Evolutionary conservation across 2,797 vertebrate species (phyloP).

Genomic region (Zalophus californianus): DNA sequence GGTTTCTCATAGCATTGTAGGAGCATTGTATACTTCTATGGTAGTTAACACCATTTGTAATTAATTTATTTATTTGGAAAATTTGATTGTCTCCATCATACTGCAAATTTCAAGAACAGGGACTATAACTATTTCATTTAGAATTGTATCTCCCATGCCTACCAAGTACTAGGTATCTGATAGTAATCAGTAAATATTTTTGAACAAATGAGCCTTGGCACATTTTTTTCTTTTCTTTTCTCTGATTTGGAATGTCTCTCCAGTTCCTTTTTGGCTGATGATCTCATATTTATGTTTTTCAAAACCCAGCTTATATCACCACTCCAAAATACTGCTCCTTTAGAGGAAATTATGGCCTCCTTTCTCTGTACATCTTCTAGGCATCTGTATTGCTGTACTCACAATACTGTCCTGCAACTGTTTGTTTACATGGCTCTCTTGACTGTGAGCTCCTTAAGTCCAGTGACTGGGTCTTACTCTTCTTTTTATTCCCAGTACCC

Average conservation of each 20-base stretch:
- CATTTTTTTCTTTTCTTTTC: background rate
- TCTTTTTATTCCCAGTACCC: conserved; percentile 46
- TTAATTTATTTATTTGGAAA: conserved; percentile 15
- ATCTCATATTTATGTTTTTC: conserved; percentile 6
- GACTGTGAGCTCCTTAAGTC: background rate
- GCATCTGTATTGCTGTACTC: background rate
- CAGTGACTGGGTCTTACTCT: background rate
- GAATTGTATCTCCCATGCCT: background rate
- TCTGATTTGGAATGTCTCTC: background rate
- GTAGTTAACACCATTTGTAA: background rate
- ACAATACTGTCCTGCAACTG: background rate
- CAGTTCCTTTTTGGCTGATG: background rate
- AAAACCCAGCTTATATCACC: background rate
- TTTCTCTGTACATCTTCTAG: background rate
- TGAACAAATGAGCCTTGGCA: background rate
- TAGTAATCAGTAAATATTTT: conserved; percentile 19
- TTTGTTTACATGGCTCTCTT: background rate
- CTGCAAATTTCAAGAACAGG: background rate
- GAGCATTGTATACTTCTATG: background rate
- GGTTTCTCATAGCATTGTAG: background rate
- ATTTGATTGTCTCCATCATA: conserved; percentile 4
- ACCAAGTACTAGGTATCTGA: background rate
- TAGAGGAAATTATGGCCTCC: background rate
- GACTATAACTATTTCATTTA: background rate
- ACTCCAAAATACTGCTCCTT: background rate